A percentile compares a stretch with the other conserved stretches of the same genome.
Conservation (phyloP, 2,113 vertebrate genomes). For the Sorex fumeus region DNA sequence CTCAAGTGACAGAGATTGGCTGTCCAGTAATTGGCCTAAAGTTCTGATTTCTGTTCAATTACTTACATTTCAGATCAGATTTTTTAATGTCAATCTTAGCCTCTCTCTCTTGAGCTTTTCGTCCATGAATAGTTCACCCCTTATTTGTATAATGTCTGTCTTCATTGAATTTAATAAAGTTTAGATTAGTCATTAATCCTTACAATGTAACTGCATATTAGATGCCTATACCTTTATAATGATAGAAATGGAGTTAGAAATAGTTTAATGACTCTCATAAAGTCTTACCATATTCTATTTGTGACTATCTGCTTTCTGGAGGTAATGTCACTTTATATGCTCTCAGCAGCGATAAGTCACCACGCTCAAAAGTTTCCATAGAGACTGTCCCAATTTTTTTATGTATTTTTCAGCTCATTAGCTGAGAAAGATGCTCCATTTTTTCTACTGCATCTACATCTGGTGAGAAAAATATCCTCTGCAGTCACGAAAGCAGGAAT, state of each 20-base stretch:
- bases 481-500: background rate
- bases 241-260: slow-evolving; percentile 68
- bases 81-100: slow-evolving; percentile 50
- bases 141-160: slow-evolving; percentile 48
- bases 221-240: background rate
- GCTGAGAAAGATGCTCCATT: slow-evolving; percentile 23
- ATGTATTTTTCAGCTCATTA: slow-evolving; percentile 56
- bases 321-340: background rate
- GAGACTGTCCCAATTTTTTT: slow-evolving; percentile 45
- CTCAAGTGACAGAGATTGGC: slow-evolving; percentile 62
- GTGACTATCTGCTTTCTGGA: slow-evolving; percentile 8
- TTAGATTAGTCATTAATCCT: slow-evolving; percentile 63
- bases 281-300: background rate
- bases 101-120: slow-evolving; percentile 15
- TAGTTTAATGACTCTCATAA: slow-evolving; percentile 31
- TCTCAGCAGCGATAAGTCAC: slow-evolving; percentile 49
- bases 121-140: slow-evolving; percentile 27
- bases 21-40: slow-evolving; percentile 64
- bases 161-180: slow-evolving; percentile 33
- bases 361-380: slow-evolving; percentile 71
- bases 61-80: slow-evolving; percentile 69
- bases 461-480: slow-evolving; percentile 23
- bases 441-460: background rate
- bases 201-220: slow-evolving; percentile 27
- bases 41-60: slow-evolving; percentile 71